A percentile compares a stretch with the other conserved stretches of the same genome.
These are phyloP conservation scores for Lepus oiostolus DNA, from an alignment of 2,797 vertebrate genomes.

Conservation along the genomic window DNA sequence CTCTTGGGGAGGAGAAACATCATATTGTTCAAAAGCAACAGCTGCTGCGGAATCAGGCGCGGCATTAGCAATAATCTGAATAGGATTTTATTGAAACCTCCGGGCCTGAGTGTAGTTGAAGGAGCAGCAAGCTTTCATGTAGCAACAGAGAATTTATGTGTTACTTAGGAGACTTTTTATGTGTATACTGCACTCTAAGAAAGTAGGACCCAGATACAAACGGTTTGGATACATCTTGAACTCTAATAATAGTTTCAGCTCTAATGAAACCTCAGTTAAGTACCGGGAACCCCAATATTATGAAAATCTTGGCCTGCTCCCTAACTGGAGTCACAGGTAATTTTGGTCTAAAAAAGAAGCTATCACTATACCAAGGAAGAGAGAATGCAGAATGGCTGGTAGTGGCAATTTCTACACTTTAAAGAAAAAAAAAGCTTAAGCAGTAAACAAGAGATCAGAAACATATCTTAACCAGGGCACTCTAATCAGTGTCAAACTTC, in stretches of 20 bases:
- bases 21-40: slow-evolving; percentile 65
- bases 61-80: slow-evolving; percentile 57
- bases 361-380: neutral
- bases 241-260: neutral
- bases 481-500: neutral
- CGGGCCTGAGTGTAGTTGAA: neutral
- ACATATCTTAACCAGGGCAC: neutral
- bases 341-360: slow-evolving; percentile 12
- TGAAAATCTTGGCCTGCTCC: neutral
- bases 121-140: slow-evolving; percentile 44
- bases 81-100: slow-evolving; percentile 63
- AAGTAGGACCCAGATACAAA: slow-evolving; percentile 58
- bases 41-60: slow-evolving; percentile 45
- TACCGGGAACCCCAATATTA: neutral
- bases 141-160: slow-evolving; percentile 36
- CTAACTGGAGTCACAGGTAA: slow-evolving; percentile 11
- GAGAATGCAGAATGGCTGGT: neutral
- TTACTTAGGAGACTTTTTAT: slow-evolving; percentile 2
- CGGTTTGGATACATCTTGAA: slow-evolving; percentile 42
- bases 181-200: neutral
- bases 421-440: neutral
- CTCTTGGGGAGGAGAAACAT: slow-evolving; percentile 58
- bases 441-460: slow-evolving; percentile 35
- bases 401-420: neutral
- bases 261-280: slow-evolving; percentile 35